Percentiles rank a stretch among this genome's conserved stretches.
phyloP scores from a whole-genome alignment of 1,140 invertebrate genomes.

The Lepidurus couesii region DNA sequence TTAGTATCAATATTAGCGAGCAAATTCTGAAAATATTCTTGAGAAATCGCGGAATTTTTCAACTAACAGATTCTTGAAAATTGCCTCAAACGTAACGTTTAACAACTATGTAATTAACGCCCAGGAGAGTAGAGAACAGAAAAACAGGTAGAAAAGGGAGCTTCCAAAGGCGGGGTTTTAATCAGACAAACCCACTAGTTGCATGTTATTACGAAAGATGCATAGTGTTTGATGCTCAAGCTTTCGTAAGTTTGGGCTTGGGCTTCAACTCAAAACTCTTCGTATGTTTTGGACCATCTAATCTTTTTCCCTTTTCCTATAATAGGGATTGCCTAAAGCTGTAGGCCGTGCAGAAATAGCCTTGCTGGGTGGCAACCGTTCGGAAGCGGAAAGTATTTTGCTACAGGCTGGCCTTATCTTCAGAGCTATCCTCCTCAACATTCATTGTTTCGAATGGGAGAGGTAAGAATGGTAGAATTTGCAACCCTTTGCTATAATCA shows the following conservation, averaged over 20 bases:
- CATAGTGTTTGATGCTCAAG: too few species aligned
- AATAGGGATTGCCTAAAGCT: constrained; percentile 51
- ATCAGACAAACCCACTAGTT: too few species aligned
- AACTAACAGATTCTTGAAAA: too few species aligned
- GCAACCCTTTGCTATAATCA: constrained; percentile 10
- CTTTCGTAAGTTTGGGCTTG: background rate
- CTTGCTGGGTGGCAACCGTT: constrained; percentile 66
- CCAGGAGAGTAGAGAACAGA: too few species aligned
- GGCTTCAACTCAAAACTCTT: constrained; percentile 25
- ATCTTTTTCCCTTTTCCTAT: background rate
- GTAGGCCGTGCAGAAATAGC: constrained; percentile 72
- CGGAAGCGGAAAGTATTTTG: constrained; percentile 75
- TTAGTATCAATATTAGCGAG: too few species aligned
- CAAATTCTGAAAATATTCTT: too few species aligned
- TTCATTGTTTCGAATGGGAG: constrained; percentile 80
- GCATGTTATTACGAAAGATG: too few species aligned
- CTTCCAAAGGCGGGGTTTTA: too few species aligned
- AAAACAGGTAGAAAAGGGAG: too few species aligned
- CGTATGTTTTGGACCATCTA: background rate
- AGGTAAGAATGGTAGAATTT: constrained; percentile 49
- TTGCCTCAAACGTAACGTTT: too few species aligned
- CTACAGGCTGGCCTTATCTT: constrained; percentile 68
- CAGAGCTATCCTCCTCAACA: constrained; percentile 71
- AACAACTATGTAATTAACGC: too few species aligned
- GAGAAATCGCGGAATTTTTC: too few species aligned